Conservation (phyloP, 2,888 invertebrate genomes). For the Eulithis testata region DNA sequence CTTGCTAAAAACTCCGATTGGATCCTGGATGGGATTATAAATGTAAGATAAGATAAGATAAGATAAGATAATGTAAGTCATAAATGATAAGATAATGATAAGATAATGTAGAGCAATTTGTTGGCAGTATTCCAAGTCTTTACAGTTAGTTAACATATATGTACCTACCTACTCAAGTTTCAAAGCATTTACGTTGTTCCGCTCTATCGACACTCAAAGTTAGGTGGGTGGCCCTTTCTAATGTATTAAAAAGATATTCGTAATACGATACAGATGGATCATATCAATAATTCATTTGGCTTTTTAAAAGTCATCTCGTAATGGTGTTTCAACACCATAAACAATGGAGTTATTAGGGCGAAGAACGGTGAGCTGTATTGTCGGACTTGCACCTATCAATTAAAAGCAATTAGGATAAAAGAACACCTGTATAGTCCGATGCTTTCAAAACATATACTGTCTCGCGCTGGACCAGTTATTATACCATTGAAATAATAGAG, state of each 20-base stretch:
- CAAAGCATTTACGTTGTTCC: no score
- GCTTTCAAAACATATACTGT: slow-evolving; percentile 44
- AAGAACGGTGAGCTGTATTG: slow-evolving; percentile 56
- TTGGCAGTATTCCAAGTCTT: no score
- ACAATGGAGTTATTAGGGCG: slow-evolving; percentile 61
- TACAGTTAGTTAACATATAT: no score
- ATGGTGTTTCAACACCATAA: slow-evolving; percentile 57
- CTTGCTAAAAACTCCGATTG: no score
- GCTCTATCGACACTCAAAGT: slow-evolving; percentile 3
- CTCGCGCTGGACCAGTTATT: slow-evolving; percentile 45
- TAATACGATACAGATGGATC: slow-evolving; percentile 22
- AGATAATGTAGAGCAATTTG: no score
- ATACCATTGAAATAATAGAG: slow-evolving; percentile 39
- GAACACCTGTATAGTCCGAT: slow-evolving; percentile 38
- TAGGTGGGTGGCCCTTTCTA: slow-evolving; percentile 18
- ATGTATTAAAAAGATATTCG: slow-evolving; percentile 11
- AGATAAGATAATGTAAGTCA: no score
- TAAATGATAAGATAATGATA: no score
- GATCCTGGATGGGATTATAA: no score
- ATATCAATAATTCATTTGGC: slow-evolving; percentile 49
- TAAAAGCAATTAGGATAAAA: slow-evolving; percentile 54
- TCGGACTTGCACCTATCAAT: slow-evolving; percentile 58
- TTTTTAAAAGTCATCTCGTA: slow-evolving; percentile 50
- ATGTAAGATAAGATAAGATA: no score
- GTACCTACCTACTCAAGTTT: no score